phyloP scores from a whole-genome alignment of 2,888 invertebrate species.

The Napeogenes inachia region DNA sequence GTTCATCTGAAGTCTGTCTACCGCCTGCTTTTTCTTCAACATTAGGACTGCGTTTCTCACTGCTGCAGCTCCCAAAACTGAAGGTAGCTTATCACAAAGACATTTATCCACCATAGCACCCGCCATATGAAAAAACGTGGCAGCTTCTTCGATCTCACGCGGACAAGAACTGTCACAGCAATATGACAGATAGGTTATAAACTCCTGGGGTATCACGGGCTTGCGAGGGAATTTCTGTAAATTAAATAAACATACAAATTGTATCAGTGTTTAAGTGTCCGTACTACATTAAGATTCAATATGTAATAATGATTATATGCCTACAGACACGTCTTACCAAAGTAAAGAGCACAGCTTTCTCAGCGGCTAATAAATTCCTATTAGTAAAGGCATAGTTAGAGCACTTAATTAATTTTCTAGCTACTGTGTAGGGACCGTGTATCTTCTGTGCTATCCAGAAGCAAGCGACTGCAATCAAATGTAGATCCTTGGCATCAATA shows the following conservation, averaged over 20 bases:
- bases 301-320: neutral
- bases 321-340: slow-evolving; percentile 41
- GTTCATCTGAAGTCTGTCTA: slow-evolving; percentile 39
- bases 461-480: slow-evolving; percentile 56
- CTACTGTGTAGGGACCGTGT: slow-evolving; percentile 41
- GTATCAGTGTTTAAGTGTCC: neutral
- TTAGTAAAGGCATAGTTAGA: slow-evolving; percentile 46
- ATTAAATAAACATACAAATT: neutral
- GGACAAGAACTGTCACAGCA: slow-evolving; percentile 43
- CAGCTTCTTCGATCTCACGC: slow-evolving; percentile 52
- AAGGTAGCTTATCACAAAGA: slow-evolving; percentile 49
- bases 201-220: slow-evolving; percentile 59
- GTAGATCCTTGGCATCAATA: slow-evolving; percentile 48
- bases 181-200: slow-evolving; percentile 55
- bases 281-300: neutral
- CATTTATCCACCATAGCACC: slow-evolving; percentile 50
- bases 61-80: slow-evolving; percentile 54
- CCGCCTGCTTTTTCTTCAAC: slow-evolving; percentile 40
- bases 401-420: slow-evolving; percentile 43
- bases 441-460: slow-evolving; percentile 64
- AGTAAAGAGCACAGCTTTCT: slow-evolving; percentile 45
- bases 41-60: slow-evolving; percentile 50
- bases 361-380: slow-evolving; percentile 41
- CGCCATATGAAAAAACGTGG: slow-evolving; percentile 56
- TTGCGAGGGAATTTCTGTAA: slow-evolving; percentile 53